Evolutionary conservation across 2,888 invertebrate species (phyloP).

Genomic region (Nymphalis polychloros): DNA sequence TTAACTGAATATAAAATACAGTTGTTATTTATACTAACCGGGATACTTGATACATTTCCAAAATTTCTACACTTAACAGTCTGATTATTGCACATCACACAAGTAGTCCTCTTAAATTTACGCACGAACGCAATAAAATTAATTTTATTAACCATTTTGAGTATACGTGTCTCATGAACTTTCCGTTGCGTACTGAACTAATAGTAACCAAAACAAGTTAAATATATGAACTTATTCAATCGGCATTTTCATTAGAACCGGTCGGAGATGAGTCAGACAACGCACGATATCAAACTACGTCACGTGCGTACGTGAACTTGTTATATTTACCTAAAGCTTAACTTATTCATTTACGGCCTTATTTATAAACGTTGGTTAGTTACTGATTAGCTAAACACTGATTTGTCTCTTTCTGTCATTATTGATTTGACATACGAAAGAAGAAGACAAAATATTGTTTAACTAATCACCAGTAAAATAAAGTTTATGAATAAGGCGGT

Average conservation of each 20-base stretch:
- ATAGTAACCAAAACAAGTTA: conserved; percentile 51
- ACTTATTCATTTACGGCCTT: conserved; percentile 20
- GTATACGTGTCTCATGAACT: conserved; percentile 46
- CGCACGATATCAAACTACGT: conserved; percentile 41
- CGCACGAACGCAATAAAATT: conserved; percentile 34
- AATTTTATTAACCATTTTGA: conserved; percentile 40
- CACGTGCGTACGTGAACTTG: conserved; percentile 39
- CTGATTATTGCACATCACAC: conserved; percentile 50
- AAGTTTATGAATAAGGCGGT: too few species aligned
- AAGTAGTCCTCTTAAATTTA: conserved; percentile 31
- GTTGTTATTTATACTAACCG: conserved; percentile 40
- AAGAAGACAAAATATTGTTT: too few species aligned
- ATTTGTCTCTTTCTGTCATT: too few species aligned
- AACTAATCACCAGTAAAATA: too few species aligned
- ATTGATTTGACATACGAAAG: too few species aligned
- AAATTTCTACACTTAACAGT: conserved; percentile 42
- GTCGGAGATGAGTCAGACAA: conserved; percentile 49
- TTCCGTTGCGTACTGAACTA: conserved; percentile 51
- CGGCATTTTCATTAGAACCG: conserved; percentile 48
- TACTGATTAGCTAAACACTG: too few species aligned
- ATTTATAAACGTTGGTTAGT: too few species aligned
- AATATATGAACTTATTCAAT: conserved; percentile 50
- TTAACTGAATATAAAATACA: too few species aligned
- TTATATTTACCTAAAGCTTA: conserved; percentile 4
- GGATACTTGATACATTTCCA: conserved; percentile 43